Evolutionary conservation across 92 coral and sea anemone species (phyloP).

Genomic region (Umimayanthus chanpuru): DNA sequence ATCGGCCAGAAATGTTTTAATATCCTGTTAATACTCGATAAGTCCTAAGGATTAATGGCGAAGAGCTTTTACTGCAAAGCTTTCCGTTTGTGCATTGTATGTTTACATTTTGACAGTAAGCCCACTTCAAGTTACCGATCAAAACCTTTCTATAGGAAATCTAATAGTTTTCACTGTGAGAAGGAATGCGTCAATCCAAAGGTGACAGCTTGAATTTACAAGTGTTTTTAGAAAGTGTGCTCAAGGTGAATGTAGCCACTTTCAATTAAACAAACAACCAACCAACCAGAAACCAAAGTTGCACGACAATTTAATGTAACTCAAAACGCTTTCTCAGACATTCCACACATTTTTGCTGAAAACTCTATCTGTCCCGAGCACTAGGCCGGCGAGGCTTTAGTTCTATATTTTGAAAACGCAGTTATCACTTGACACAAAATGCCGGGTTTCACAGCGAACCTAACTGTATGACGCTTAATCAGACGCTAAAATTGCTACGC

Average conservation of each 20-base stretch:
- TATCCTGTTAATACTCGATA: not conserved
- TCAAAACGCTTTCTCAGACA: not conserved
- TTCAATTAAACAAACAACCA: not conserved
- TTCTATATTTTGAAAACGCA: no score
- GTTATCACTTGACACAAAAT: no score
- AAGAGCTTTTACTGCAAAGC: not conserved
- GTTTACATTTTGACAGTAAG: not conserved
- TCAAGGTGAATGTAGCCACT: not conserved
- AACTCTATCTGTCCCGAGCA: not conserved
- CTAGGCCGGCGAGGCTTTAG: no score
- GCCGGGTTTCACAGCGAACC: no score
- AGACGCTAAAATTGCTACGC: no score
- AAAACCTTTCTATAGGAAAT: not conserved
- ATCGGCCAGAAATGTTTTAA: not conserved
- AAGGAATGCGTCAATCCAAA: not conserved
- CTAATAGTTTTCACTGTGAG: not conserved
- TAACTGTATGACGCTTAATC: no score
- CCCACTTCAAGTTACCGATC: not conserved
- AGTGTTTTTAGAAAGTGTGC: not conserved
- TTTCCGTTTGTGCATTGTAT: not conserved
- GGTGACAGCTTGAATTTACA: not conserved
- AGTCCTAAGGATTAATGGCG: not conserved
- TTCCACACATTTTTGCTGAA: not conserved
- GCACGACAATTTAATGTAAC: not conserved
- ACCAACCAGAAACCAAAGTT: not conserved